Conservation (phyloP, 2,113 vertebrate genomes). For the Nothoprocta perdicaria region DNA sequence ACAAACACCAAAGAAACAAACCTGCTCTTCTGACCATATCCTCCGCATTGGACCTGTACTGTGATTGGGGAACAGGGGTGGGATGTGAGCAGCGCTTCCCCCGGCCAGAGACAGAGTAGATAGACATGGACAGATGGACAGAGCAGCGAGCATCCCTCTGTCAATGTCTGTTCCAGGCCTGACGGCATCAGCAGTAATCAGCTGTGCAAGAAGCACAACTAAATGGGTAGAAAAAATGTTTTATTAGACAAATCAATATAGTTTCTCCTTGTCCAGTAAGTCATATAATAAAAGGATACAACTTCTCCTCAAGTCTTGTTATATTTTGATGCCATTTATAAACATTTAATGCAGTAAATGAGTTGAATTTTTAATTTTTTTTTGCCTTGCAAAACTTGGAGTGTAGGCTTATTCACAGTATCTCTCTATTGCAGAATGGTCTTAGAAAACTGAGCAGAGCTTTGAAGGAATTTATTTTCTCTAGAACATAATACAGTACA, state of each 20-base stretch:
- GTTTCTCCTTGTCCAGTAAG: background rate
- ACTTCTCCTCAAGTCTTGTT: background rate
- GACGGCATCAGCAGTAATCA: rapidly evolving
- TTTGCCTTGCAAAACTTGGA: background rate
- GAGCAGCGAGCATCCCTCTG: background rate
- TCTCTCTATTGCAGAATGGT: background rate
- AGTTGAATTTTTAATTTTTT: background rate
- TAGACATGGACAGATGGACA: background rate
- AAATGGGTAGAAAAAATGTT: background rate
- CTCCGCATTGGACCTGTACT: rapidly evolving
- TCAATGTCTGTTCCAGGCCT: background rate
- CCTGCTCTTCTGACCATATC: background rate
- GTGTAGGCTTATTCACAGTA: background rate
- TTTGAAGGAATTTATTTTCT: background rate
- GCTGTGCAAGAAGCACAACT: background rate
- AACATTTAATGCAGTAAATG: background rate
- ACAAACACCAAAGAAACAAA: background rate
- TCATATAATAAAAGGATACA: conserved; percentile 7
- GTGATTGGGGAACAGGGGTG: rapidly evolving
- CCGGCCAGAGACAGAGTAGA: background rate
- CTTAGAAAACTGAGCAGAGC: background rate
- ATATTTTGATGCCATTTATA: background rate
- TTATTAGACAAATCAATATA: background rate
- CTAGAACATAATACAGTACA: background rate
- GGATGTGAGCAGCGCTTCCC: background rate